Base-by-base conservation (phyloP, 2,888 invertebrate genomes). In the Cactoblastis cactorum region DNA sequence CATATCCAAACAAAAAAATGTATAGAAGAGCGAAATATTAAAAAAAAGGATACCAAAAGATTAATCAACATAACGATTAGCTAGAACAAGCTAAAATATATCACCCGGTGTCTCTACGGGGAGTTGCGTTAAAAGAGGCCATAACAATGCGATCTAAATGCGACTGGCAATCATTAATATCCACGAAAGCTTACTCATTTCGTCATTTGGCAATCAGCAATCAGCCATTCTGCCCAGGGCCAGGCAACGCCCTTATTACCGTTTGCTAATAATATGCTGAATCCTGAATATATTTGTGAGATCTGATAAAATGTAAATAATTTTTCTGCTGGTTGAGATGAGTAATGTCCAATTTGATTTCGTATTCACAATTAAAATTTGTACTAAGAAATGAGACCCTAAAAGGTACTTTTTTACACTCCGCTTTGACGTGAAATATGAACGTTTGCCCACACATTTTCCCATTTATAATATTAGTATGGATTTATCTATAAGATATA, bases 191-290 rank as follows among this genome's bases (percentile, higher is more conserved):
- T 51, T 53, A 45, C 54, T 52, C 50, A 55, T 54, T 53, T 45
- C n/a, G n/a, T n/a, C n/a, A n/a, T n/a, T n/a, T n/a, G n/a, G n/a
- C n/a, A n/a, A n/a, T n/a, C n/a, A 47, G 63, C 55, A 56, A 67
- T 63, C 56, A 56, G 52, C 52, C 61, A 61, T 62, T 63, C 58
- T 57, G 55, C 53, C 61, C 69, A 75, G 58, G 76, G 79, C 58
- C 71, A 48, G 22, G 39, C 3, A 12, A 5, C 15, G 15, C 15
- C 17, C 37, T 37, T 37, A 37, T 35, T 35, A 68, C 54, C 57
- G 57, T 46, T 46, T 17, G 51, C 19, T 55, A 56, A 63, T 56
- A 56, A 61, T 58, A 56, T 55, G 59, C 54, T 0, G 34, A 18
- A 22, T 34, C 22, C 22, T 34, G 19, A 22, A 28, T 1, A 6